Conservation (phyloP, 2,797 vertebrate genomes). For the Sandelia bainsii region DNA sequence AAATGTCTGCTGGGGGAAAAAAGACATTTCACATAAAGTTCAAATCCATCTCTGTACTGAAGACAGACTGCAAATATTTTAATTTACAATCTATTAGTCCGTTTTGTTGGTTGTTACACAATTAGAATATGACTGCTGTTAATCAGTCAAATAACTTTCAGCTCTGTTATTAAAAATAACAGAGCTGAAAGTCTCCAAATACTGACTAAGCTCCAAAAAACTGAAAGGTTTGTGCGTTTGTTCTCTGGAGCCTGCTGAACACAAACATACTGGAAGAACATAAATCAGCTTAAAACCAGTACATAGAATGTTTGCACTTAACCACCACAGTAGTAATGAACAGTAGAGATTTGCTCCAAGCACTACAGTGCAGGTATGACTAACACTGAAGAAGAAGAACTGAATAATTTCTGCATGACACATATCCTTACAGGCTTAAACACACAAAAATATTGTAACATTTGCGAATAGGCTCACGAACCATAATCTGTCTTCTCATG, state of each 20-base stretch:
- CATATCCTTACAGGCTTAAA: not conserved
- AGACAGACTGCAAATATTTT: too few species aligned
- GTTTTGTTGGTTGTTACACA: not conserved
- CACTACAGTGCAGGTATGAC: not conserved
- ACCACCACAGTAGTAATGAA: not conserved
- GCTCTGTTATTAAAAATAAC: too few species aligned
- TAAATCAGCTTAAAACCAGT: not conserved
- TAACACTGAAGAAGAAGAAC: too few species aligned
- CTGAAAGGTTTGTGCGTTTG: too few species aligned
- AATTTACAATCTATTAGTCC: not conserved
- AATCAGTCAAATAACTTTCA: too few species aligned
- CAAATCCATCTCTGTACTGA: too few species aligned
- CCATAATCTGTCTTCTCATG: conserved; percentile 94
- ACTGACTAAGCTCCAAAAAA: too few species aligned
- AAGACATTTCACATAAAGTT: not conserved
- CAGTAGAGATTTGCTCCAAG: not conserved
- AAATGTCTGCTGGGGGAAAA: not conserved
- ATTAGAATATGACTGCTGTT: too few species aligned
- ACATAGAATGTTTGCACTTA: not conserved
- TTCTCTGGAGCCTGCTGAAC: too few species aligned
- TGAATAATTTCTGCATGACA: not conserved
- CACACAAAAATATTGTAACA: not conserved
- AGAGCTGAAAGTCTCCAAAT: not conserved
- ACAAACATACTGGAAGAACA: not conserved
- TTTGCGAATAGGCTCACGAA: conserved; percentile 66